Evolutionary conservation across 2,888 invertebrate species (phyloP).

Genomic region (Hypsopygia costalis): DNA sequence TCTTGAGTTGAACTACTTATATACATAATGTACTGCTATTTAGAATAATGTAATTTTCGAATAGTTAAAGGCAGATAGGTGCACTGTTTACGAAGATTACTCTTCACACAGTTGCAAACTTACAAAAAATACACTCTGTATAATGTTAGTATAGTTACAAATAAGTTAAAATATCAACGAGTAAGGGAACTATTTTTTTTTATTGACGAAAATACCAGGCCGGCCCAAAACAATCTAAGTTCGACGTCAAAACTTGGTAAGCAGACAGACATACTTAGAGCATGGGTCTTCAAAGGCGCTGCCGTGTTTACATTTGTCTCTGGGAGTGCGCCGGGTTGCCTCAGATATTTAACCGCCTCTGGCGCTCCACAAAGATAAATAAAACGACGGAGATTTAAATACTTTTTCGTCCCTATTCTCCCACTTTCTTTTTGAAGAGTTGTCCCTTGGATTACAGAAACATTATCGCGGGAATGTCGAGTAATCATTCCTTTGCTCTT

Average conservation of each 20-base stretch:
- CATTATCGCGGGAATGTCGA: conserved; percentile 15
- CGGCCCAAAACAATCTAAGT: conserved; percentile 29
- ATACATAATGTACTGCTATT: too few relatives aligned
- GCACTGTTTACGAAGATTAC: too few relatives aligned
- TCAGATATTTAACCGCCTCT: conserved; percentile 67
- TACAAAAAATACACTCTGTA: too few relatives aligned
- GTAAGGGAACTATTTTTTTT: too few relatives aligned
- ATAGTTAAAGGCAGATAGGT: too few relatives aligned
- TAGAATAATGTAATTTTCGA: too few relatives aligned
- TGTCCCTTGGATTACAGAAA: conserved; percentile 32
- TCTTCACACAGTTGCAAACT: too few relatives aligned
- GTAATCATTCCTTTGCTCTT: conserved; percentile 14
- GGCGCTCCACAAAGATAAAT: conserved; percentile 66
- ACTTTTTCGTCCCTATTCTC: conserved; percentile 58
- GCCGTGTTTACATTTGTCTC: conserved; percentile 68
- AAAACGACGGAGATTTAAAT: conserved; percentile 67
- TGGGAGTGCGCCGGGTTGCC: conserved; percentile 48
- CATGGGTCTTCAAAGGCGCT: conserved; percentile 61
- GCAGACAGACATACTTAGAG: conserved; percentile 42
- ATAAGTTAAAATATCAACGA: too few relatives aligned
- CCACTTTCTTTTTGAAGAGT: conserved; percentile 35
- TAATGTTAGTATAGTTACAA: too few relatives aligned
- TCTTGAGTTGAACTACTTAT: too few relatives aligned
- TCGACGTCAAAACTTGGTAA: conserved; percentile 34
- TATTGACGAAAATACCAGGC: conserved; percentile 2